Percentiles rank a stretch among this genome's conserved stretches.
Conservation (phyloP, 2,888 invertebrate genomes). For the Bhutanitis thaidina region DNA sequence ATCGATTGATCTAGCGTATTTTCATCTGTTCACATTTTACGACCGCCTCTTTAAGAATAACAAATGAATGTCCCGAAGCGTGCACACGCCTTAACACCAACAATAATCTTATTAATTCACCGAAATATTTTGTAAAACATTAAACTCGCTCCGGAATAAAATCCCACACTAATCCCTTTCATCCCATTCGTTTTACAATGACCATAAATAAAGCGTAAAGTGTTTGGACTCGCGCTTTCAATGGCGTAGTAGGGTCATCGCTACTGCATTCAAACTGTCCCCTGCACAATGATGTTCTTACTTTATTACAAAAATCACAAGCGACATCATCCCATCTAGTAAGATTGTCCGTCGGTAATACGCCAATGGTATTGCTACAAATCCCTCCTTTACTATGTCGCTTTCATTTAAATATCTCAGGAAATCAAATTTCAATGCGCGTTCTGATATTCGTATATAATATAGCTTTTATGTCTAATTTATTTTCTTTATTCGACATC, state of each 20-base stretch:
- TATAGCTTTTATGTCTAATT: conserved; percentile 4
- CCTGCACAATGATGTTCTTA: conserved; percentile 6
- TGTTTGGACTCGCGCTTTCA: conserved; percentile 40
- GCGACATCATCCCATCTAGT: conserved; percentile 12
- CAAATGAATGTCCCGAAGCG: background rate
- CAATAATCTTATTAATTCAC: conserved; percentile 23
- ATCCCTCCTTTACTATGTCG: conserved; percentile 10
- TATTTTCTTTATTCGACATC: conserved; percentile 4
- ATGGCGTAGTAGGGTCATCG: conserved; percentile 41
- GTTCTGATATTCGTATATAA: conserved; percentile 5
- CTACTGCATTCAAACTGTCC: conserved; percentile 37
- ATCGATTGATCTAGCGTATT: no score
- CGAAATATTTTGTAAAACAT: conserved; percentile 23
- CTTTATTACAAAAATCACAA: conserved; percentile 15
- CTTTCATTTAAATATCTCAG: conserved; percentile 13
- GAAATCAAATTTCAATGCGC: conserved; percentile 11
- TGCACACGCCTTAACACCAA: background rate
- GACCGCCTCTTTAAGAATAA: no score
- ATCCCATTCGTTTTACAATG: conserved; percentile 42
- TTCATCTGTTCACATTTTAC: no score
- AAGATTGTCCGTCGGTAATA: background rate
- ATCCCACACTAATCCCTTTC: conserved; percentile 41
- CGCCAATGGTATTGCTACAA: background rate
- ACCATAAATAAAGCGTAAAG: conserved; percentile 50
- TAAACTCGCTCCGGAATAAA: conserved; percentile 31